Conservation (phyloP, 37 sponge, comb jelly and placozoan genomes). For the Haliclona indistincta region DNA sequence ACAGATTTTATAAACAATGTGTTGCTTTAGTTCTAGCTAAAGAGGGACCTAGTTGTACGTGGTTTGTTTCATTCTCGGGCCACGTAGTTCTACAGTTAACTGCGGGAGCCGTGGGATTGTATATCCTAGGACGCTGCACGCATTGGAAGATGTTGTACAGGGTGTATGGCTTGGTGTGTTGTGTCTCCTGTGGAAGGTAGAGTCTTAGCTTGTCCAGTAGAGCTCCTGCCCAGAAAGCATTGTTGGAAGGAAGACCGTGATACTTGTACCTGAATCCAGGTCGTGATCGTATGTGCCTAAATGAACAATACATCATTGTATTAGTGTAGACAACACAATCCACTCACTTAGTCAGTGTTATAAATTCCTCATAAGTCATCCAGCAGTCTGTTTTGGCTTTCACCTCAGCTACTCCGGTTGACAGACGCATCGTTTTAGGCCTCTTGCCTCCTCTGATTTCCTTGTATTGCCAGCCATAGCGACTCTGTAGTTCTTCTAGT, state of each 20-base stretch:
- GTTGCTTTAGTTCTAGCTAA: constrained; percentile 4
- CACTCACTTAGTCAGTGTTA: constrained; percentile 41
- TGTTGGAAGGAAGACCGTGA: constrained; percentile 54
- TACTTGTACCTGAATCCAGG: constrained; percentile 52
- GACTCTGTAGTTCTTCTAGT: not conserved
- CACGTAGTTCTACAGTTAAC: constrained; percentile 14
- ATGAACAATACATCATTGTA: not conserved
- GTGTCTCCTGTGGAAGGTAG: constrained; percentile 28
- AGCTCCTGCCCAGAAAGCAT: constrained; percentile 74
- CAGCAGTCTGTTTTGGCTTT: constrained; percentile 69
- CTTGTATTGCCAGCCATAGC: constrained; percentile 53
- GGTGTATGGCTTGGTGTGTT: constrained; percentile 28
- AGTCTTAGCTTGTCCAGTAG: constrained; percentile 61
- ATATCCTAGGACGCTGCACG: constrained; percentile 9
- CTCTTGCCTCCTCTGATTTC: constrained; percentile 39
- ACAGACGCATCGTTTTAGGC: constrained; percentile 8
- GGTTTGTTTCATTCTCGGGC: constrained; percentile 56
- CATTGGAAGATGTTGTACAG: constrained; percentile 61
- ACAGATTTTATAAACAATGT: not conserved
- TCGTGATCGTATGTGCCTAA: constrained; percentile 44
- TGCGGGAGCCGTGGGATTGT: not conserved
- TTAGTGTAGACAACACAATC: not conserved
- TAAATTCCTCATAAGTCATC: constrained; percentile 63
- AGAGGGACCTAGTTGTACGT: constrained; percentile 65
- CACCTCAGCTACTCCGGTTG: constrained; percentile 46